phyloP scores from a whole-genome alignment of 2,113 vertebrate species.

The Xenopus tropicalis region DNA sequence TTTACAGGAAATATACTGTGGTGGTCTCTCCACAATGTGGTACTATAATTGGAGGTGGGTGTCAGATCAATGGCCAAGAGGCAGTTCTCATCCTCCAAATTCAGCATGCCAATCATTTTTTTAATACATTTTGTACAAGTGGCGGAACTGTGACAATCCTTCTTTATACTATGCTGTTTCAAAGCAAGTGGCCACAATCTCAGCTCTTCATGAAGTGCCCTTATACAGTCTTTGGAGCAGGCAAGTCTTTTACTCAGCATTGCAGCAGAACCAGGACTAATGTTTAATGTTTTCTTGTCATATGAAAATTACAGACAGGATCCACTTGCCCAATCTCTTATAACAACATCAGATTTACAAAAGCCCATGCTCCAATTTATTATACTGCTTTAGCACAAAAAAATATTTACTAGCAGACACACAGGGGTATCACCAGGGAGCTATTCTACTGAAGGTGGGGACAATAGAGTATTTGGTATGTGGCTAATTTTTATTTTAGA shows the following conservation, averaged over 20 bases:
- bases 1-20: neutral
- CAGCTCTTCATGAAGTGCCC: slow-evolving; percentile 31
- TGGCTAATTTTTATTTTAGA: neutral
- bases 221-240: slow-evolving; percentile 15
- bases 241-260: slow-evolving; percentile 1
- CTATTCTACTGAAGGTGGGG: too few species aligned
- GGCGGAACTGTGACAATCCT: too few species aligned
- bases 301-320: slow-evolving; percentile 2
- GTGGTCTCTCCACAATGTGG: slow-evolving; percentile 7
- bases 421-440: slow-evolving; percentile 12
- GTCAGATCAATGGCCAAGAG: neutral
- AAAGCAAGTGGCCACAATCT: slow-evolving; percentile 19
- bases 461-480: too few species aligned
- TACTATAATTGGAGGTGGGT: neutral
- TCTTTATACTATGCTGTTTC: slow-evolving; percentile 6
- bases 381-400: neutral
- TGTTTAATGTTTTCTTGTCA: slow-evolving; percentile 21
- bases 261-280: neutral
- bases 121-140: neutral
- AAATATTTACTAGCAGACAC: neutral
- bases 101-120: neutral
- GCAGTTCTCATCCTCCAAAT: neutral
- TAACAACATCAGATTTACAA: slow-evolving; percentile 3
- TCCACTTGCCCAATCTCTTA: neutral
- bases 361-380: neutral